Percentiles rank a stretch among this genome's conserved stretches.
These are phyloP conservation scores for Ceryle rudis DNA, from an alignment of 2,797 vertebrate genomes.

Conservation along the genomic window DNA sequence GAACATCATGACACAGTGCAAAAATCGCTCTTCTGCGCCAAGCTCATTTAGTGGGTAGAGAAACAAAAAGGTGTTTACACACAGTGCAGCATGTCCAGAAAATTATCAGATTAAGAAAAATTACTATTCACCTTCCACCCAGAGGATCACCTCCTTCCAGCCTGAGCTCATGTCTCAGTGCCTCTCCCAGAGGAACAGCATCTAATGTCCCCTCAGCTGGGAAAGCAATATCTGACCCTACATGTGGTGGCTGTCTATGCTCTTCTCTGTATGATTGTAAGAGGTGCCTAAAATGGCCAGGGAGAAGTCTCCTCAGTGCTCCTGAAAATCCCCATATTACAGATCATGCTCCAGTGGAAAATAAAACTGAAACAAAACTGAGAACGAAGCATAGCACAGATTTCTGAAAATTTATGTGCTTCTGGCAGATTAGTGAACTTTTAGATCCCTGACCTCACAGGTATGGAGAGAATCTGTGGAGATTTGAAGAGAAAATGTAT, in stretches of 20 bases:
- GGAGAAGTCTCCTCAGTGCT: not conserved
- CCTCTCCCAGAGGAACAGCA: not conserved
- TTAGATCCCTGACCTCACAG: not conserved
- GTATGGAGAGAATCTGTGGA: not conserved
- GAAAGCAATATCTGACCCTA: not conserved
- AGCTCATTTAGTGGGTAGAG: not conserved
- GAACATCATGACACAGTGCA: not conserved
- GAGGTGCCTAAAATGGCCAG: not conserved
- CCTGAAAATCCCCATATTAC: not conserved
- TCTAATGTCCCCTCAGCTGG: not conserved
- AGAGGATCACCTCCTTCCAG: not conserved
- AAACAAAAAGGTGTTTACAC: not conserved
- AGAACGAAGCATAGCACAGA: not conserved
- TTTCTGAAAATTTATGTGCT: not conserved
- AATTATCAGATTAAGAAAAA: not conserved
- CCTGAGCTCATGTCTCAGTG: not conserved
- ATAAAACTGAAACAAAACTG: not conserved
- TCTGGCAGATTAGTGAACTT: not conserved
- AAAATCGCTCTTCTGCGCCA: not conserved
- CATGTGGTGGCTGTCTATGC: accelerated
- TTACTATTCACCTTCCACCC: not conserved
- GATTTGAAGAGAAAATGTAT: not conserved
- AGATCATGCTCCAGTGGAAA: not conserved
- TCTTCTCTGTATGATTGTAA: not conserved
- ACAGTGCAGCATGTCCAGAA: not conserved